A percentile compares a stretch with the other conserved stretches of the same genome.
These are phyloP conservation scores for Helicoverpa assulta DNA, from an alignment of 2,888 invertebrate genomes.

Conservation along the genomic window DNA sequence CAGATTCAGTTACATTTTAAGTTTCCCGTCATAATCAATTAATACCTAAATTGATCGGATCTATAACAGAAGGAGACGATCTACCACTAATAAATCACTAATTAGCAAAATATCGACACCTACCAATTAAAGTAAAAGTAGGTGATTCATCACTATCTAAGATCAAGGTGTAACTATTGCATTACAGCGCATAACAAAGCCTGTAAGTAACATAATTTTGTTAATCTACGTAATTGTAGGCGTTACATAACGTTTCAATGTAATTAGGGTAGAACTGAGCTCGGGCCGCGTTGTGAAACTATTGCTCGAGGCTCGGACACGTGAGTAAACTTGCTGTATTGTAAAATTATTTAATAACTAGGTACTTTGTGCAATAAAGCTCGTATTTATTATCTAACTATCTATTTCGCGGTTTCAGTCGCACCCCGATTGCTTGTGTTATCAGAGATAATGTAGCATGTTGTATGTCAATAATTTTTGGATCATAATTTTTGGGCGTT, in stretches of 20 bases:
- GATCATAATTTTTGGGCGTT: too few species aligned
- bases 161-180: slow-evolving; percentile 32
- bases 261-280: slow-evolving; percentile 53
- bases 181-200: slow-evolving; percentile 24
- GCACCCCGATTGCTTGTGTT: too few species aligned
- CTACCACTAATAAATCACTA: too few species aligned
- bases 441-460: too few species aligned
- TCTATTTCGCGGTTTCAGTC: too few species aligned
- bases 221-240: slow-evolving; percentile 49
- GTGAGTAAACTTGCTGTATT: slow-evolving; percentile 1
- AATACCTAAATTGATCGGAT: too few species aligned
- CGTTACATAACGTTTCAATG: slow-evolving; percentile 45
- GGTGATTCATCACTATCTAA: slow-evolving; percentile 6
- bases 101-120: too few species aligned
- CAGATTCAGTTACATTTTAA: too few species aligned
- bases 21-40: too few species aligned
- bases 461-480: too few species aligned
- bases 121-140: not conserved
- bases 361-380: not conserved
- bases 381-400: not conserved
- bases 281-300: slow-evolving; percentile 39
- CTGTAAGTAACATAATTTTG: slow-evolving; percentile 45
- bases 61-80: too few species aligned
- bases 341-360: not conserved
- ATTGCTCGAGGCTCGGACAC: slow-evolving; percentile 8